phyloP scores from a whole-genome alignment of 2,888 invertebrate genomes.

The Luperina testacea region DNA sequence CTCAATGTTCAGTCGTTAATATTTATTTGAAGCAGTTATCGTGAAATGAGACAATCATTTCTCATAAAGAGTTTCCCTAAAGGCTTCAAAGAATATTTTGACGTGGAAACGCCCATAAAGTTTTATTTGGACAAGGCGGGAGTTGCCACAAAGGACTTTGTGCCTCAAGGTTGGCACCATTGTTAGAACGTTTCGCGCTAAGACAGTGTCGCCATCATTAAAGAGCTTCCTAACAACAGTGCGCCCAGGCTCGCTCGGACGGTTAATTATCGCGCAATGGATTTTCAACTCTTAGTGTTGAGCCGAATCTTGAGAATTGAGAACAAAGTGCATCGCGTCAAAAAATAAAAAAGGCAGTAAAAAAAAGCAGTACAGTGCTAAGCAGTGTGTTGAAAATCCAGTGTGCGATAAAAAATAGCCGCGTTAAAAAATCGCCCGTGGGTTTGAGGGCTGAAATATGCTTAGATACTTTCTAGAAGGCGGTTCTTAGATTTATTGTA shows the following conservation, averaged over 20 bases:
- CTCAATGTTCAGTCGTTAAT: constrained; percentile 63
- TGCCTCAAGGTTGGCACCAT: constrained; percentile 65
- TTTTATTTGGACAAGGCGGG: constrained; percentile 68
- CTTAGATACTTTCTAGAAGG: constrained; percentile 24
- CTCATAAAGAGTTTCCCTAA: constrained; percentile 59
- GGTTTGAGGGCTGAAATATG: constrained; percentile 11
- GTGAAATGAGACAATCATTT: constrained; percentile 64
- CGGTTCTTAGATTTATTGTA: constrained; percentile 26
- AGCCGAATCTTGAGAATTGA: not conserved
- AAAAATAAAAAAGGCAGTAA: too few relatives aligned
- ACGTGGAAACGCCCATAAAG: constrained; percentile 63
- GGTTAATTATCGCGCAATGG: not conserved
- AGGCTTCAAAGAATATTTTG: constrained; percentile 63
- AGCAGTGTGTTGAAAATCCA: not conserved
- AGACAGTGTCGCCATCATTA: constrained; percentile 62
- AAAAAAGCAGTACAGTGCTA: too few relatives aligned
- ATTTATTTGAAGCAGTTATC: constrained; percentile 64
- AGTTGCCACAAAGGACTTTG: constrained; percentile 72
- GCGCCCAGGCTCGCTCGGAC: not conserved
- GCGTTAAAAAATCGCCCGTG: not conserved
- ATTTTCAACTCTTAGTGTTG: not conserved
- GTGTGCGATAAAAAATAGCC: not conserved
- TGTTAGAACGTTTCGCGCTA: constrained; percentile 60
- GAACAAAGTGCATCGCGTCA: not conserved
- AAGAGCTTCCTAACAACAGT: constrained; percentile 59